phyloP scores from a whole-genome alignment of 2,888 invertebrate genomes.

The Drosophila lacicola region DNA sequence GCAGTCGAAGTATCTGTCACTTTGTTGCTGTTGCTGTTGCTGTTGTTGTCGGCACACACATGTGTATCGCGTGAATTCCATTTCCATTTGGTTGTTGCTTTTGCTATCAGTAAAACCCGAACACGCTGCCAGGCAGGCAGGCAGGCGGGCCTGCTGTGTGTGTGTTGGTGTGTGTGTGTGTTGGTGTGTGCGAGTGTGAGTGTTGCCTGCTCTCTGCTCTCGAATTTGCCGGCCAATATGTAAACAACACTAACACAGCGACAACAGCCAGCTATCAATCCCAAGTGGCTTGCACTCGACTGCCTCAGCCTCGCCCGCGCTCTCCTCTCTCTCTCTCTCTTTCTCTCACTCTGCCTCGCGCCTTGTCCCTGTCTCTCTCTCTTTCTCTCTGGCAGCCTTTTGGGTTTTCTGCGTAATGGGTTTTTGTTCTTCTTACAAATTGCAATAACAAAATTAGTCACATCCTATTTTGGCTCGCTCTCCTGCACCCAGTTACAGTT shows the following conservation, averaged over 20 bases:
- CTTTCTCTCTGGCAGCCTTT: slow-evolving; percentile 3
- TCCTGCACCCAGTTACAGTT: slow-evolving; percentile 15
- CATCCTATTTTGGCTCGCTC: slow-evolving; percentile 20
- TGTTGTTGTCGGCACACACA: slow-evolving; percentile 52
- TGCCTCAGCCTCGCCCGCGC: background rate
- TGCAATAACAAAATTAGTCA: slow-evolving; percentile 58
- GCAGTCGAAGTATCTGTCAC: slow-evolving; percentile 23
- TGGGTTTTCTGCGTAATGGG: slow-evolving; percentile 30
- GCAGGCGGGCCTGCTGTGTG: background rate
- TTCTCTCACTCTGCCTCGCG: background rate
- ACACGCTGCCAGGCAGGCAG: slow-evolving; percentile 52
- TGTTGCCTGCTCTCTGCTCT: slow-evolving; percentile 43
- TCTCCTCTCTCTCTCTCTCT: background rate
- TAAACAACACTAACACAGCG: slow-evolving; percentile 70
- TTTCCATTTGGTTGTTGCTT: slow-evolving; percentile 51
- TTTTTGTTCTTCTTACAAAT: slow-evolving; percentile 16
- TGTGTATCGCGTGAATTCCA: slow-evolving; percentile 79
- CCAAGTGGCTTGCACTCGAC: slow-evolving; percentile 20
- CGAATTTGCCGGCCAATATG: slow-evolving; percentile 73
- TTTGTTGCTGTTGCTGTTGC: slow-evolving; percentile 16
- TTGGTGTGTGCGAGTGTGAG: slow-evolving; percentile 11
- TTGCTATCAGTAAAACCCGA: slow-evolving; percentile 70
- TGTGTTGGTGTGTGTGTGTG: slow-evolving; percentile 10
- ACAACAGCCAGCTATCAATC: slow-evolving; percentile 70
- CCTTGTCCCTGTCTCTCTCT: background rate